A percentile compares a stretch with the other conserved stretches of the same genome.
Evolutionary conservation across 2,113 vertebrate species (phyloP).

Genomic region (Herpetotheres cachinnans): DNA sequence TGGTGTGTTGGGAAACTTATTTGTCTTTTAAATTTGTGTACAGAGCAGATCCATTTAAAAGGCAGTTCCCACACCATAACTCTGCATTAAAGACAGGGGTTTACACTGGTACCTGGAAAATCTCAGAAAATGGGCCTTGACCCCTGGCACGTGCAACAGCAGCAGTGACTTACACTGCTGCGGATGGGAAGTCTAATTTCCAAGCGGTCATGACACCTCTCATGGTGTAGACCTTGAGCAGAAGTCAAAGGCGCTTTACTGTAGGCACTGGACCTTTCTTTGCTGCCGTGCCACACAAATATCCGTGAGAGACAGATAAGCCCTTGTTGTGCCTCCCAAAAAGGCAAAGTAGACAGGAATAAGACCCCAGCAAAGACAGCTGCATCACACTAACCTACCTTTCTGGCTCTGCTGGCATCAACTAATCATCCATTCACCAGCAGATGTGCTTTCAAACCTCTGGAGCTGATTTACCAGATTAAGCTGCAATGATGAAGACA

Average conservation of each 20-base stretch:
- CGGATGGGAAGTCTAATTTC: neutral
- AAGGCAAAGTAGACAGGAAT: neutral
- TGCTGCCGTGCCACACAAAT: neutral
- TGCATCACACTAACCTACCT: neutral
- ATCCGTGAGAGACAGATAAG: neutral
- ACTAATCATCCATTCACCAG: neutral
- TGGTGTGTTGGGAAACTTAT: neutral
- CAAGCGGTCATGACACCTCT: neutral
- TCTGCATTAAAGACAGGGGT: neutral
- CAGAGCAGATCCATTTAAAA: neutral
- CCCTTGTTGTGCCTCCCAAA: neutral
- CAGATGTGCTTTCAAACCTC: neutral
- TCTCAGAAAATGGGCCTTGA: neutral
- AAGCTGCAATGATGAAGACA: neutral
- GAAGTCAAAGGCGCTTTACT: neutral
- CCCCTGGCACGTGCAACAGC: rapidly evolving
- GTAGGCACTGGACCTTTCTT: neutral
- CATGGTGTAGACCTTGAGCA: neutral
- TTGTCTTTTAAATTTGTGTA: neutral
- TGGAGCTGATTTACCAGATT: neutral
- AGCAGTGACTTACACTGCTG: neutral
- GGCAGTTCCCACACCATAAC: neutral
- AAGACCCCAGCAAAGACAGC: neutral
- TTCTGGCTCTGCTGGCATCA: neutral
- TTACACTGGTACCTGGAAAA: neutral